Conservation (phyloP, 2,797 vertebrate species). For the Melanotaenia pygmaea region DNA sequence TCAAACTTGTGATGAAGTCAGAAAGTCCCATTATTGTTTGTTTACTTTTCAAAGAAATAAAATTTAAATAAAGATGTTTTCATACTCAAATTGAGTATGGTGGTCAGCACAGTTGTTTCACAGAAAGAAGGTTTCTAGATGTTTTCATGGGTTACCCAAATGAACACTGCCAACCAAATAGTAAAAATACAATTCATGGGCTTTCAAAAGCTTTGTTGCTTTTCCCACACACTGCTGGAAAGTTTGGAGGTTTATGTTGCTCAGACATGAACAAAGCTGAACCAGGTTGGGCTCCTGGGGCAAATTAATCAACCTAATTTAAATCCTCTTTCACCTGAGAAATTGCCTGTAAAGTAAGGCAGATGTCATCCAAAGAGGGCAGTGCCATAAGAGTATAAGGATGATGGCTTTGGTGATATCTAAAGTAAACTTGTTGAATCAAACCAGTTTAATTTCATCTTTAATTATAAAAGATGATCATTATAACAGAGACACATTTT, state of each 20-base stretch:
- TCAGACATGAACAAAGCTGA: not conserved
- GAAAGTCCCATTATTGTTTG: too few species aligned
- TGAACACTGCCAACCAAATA: not conserved
- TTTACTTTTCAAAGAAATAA: not conserved
- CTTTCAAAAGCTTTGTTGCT: not conserved
- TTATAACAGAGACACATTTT: slow-evolving; percentile 10
- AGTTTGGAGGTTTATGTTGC: not conserved
- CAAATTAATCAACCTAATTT: too few species aligned
- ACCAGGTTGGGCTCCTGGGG: too few species aligned
- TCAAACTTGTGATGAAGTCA: not conserved
- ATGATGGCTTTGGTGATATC: not conserved
- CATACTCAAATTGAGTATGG: too few species aligned
- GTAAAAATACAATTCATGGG: not conserved
- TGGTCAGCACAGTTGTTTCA: not conserved
- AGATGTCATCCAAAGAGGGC: slow-evolving; percentile 46
- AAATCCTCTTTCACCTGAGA: slow-evolving; percentile 18
- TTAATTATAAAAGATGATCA: slow-evolving; percentile 36
- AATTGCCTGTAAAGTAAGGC: slow-evolving; percentile 25
- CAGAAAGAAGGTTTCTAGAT: too few species aligned
- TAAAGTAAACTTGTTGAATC: slow-evolving; percentile 47
- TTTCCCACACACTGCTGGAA: not conserved
- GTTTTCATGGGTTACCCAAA: not conserved
- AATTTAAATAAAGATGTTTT: not conserved
- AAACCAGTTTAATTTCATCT: slow-evolving; percentile 42
- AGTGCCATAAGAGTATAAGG: slow-evolving; percentile 4